Evolutionary conservation across 2,797 vertebrate genomes (phyloP).

Genomic region (Lepilemur septentrionalis): DNA sequence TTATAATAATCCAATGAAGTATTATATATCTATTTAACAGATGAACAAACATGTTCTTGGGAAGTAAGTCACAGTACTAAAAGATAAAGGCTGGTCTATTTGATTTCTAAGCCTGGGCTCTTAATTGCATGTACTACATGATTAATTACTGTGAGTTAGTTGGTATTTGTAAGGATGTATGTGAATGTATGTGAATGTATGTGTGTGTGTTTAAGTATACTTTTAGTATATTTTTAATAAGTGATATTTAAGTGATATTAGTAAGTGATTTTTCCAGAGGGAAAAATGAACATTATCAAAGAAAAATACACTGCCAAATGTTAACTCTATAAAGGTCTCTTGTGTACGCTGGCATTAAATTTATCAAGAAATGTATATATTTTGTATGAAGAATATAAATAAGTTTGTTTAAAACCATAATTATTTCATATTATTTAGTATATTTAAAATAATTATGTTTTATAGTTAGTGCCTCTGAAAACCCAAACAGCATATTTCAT

Average conservation of each 20-base stretch:
- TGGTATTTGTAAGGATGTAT: neutral
- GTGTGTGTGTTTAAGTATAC: neutral
- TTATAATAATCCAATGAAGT: neutral
- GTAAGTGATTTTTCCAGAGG: neutral
- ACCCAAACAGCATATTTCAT: neutral
- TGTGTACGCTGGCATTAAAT: neutral
- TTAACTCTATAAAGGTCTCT: neutral
- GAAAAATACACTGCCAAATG: neutral
- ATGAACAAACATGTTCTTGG: neutral
- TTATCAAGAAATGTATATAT: neutral
- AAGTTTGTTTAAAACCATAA: neutral
- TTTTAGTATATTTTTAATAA: conserved; percentile 7
- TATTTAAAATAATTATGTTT: neutral
- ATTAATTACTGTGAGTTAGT: neutral
- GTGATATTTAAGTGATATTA: neutral
- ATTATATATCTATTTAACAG: neutral
- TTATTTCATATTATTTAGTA: neutral
- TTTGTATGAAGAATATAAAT: neutral
- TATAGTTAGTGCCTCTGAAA: neutral
- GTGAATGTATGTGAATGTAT: neutral
- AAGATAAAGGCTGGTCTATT: neutral
- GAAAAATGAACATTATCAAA: neutral
- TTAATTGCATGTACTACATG: neutral
- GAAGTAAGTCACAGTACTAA: neutral
- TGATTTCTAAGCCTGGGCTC: neutral